phyloP scores from a whole-genome alignment of 2,113 vertebrate species.

The Mormyrus iriodes region DNA sequence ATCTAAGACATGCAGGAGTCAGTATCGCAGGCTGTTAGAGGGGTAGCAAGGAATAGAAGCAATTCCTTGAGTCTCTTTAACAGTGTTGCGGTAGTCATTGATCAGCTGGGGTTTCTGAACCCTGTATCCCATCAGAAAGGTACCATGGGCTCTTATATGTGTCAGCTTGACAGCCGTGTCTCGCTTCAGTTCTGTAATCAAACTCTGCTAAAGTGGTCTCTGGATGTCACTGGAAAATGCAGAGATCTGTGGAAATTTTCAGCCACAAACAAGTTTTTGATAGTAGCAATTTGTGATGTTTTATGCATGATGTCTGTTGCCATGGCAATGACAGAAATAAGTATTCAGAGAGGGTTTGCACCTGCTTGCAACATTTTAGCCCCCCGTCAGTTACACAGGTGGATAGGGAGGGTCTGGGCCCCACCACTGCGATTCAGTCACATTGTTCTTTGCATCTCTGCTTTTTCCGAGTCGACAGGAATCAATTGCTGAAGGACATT shows the following conservation, averaged over 20 bases:
- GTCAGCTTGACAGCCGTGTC: not conserved
- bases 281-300: not conserved
- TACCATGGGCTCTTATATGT: not conserved
- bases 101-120: not conserved
- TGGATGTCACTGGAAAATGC: not conserved
- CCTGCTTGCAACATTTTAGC: not conserved
- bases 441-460: not conserved
- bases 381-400: not conserved
- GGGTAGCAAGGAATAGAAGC: not conserved
- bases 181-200: not conserved
- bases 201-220: not conserved
- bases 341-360: not conserved
- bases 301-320: constrained; percentile 1
- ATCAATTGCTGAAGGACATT: not conserved
- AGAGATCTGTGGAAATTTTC: not conserved
- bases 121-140: not conserved
- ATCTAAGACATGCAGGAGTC: not conserved
- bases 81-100: not conserved
- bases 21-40: not conserved
- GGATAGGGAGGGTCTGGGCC: not conserved
- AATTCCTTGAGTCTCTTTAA: not conserved
- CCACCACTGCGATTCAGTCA: not conserved
- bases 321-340: not conserved
- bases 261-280: not conserved
- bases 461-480: not conserved